Percentiles rank a stretch among this genome's conserved stretches.
These are phyloP conservation scores for Myopa testacea DNA, from an alignment of 2,888 invertebrate genomes.

Conservation along the genomic window DNA sequence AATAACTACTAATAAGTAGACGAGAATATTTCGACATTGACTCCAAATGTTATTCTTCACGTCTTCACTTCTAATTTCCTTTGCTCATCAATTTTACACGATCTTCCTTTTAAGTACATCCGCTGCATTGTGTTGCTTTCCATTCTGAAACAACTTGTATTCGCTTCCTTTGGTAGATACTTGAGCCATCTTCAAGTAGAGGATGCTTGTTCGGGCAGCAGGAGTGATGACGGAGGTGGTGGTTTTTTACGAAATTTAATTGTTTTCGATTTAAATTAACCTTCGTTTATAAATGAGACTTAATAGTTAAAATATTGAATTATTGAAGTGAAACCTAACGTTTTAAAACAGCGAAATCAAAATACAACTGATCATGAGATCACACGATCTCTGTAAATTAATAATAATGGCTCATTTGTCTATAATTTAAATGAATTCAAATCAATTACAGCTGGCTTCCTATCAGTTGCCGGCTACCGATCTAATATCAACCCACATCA, in stretches of 20 bases:
- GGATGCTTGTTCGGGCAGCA: background rate
- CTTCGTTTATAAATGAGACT: no score
- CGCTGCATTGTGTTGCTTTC: background rate
- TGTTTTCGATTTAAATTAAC: conserved; percentile 22
- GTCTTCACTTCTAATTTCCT: background rate
- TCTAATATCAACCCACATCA: background rate
- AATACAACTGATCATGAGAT: no score
- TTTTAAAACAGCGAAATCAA: no score
- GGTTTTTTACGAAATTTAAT: conserved; percentile 11
- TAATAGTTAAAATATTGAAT: no score
- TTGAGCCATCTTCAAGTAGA: background rate
- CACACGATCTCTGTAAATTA: no score
- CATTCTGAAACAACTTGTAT: conserved; percentile 24
- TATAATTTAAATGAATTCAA: no score
- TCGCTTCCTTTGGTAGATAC: background rate
- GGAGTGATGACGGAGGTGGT: background rate
- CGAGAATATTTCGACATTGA: background rate
- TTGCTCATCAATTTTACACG: conserved; percentile 25
- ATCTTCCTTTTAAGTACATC: background rate
- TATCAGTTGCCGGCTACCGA: no score
- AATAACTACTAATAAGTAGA: background rate
- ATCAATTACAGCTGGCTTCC: no score
- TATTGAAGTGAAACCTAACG: no score
- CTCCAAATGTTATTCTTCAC: conserved; percentile 5
- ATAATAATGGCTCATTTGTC: no score